Conservation (phyloP, 2,888 invertebrate species). For the Trileptium ribeirensis region DNA sequence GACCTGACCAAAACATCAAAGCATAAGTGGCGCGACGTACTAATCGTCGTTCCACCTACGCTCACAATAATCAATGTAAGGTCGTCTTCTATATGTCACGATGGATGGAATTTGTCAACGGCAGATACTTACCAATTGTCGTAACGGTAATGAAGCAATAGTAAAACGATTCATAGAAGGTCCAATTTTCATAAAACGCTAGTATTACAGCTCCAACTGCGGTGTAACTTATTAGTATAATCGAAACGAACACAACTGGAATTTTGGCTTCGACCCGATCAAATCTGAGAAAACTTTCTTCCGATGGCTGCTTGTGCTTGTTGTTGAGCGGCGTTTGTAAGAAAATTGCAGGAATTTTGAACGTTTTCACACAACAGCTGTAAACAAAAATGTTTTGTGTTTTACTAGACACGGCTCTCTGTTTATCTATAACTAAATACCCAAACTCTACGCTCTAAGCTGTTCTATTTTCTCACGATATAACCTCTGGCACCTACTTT, state of each 20-base stretch:
- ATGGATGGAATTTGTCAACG: too few species aligned
- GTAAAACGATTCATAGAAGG: slow-evolving; percentile 50
- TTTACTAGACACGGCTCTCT: too few species aligned
- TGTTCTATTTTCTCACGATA: too few species aligned
- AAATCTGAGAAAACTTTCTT: neutral
- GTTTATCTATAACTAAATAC: too few species aligned
- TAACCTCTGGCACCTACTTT: too few species aligned
- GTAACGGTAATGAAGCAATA: slow-evolving; percentile 52
- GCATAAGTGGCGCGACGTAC: too few species aligned
- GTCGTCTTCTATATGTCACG: too few species aligned
- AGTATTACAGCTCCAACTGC: slow-evolving; percentile 50
- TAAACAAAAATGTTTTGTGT: neutral
- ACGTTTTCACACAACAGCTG: neutral
- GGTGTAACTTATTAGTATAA: slow-evolving; percentile 51
- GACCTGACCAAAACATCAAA: too few species aligned
- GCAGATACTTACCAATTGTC: slow-evolving; percentile 43
- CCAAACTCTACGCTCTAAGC: too few species aligned
- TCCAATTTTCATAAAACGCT: slow-evolving; percentile 49
- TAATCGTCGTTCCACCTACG: too few species aligned
- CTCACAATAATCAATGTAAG: too few species aligned
- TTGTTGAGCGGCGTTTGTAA: neutral
- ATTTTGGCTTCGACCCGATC: slow-evolving; percentile 11
- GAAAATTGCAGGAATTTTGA: neutral
- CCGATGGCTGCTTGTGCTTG: neutral
- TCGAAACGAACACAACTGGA: slow-evolving; percentile 45